Percentiles rank a stretch among this genome's conserved stretches.
Conservation (phyloP, 2,113 vertebrate genomes). For the Aphyosemion australe region DNA sequence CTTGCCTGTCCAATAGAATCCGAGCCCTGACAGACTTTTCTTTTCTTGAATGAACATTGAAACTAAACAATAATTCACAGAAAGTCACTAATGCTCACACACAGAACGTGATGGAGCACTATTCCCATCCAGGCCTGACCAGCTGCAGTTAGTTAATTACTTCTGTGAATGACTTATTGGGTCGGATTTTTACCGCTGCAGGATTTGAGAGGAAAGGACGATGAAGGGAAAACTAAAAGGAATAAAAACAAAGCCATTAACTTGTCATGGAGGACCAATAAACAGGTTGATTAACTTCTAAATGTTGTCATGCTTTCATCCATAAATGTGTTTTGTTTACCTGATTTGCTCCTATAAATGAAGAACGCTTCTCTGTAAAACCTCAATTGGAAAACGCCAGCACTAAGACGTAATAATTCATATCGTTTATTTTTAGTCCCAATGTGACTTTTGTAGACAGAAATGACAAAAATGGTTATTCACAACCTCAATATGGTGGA, state of each 20-base stretch:
- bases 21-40: slow-evolving; percentile 7
- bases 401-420: too few species aligned
- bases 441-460: too few species aligned
- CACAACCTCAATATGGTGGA: too few species aligned
- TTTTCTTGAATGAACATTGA: slow-evolving; percentile 24
- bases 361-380: neutral
- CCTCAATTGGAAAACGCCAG: neutral
- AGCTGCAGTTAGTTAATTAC: slow-evolving; percentile 64
- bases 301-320: slow-evolving; percentile 12
- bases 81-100: slow-evolving; percentile 24
- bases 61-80: slow-evolving; percentile 39
- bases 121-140: slow-evolving; percentile 47
- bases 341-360: neutral
- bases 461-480: too few species aligned
- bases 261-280: slow-evolving; percentile 59
- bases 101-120: slow-evolving; percentile 22
- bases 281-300: slow-evolving; percentile 62
- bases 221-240: slow-evolving; percentile 31
- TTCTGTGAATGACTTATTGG: slow-evolving; percentile 60
- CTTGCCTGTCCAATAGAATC: neutral
- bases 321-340: neutral
- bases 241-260: slow-evolving; percentile 62
- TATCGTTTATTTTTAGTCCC: too few species aligned
- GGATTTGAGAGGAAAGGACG: slow-evolving; percentile 32
- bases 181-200: slow-evolving; percentile 43